These are phyloP conservation scores for Podarcis siculus DNA, from an alignment of 2,797 vertebrate genomes.

Conservation along the genomic window DNA sequence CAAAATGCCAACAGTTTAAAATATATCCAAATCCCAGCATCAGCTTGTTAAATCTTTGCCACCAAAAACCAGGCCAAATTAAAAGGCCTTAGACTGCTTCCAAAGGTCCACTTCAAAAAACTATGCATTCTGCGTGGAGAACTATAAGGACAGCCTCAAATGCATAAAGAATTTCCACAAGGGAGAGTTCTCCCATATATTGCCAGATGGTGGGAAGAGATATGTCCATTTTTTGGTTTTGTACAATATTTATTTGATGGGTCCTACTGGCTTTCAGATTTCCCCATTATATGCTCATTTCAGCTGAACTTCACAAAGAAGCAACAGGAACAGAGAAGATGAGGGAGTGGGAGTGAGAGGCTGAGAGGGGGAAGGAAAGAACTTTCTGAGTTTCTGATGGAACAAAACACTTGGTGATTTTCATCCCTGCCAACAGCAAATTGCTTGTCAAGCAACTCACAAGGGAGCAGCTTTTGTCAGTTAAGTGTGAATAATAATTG, in stretches of 20 bases:
- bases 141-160: neutral
- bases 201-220: neutral
- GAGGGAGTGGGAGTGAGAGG: conserved; percentile 17
- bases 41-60: neutral
- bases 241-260: neutral
- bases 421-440: conserved; percentile 41
- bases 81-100: neutral
- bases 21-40: neutral
- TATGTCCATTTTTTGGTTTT: neutral
- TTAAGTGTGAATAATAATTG: conserved; percentile 46
- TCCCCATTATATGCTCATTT: neutral
- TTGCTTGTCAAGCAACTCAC: conserved; percentile 53
- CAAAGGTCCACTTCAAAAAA: neutral
- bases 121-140: neutral
- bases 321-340: conserved; percentile 25
- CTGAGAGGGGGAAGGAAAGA: conserved; percentile 28
- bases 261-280: neutral
- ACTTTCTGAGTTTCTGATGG: conserved; percentile 19
- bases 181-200: neutral
- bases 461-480: conserved; percentile 18
- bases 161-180: neutral
- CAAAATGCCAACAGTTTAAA: neutral
- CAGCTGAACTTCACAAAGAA: neutral
- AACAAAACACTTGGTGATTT: conserved; percentile 62
- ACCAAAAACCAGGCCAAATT: neutral